Conservation (phyloP, 2,797 vertebrate genomes). For the Hyperoplus lanceolatus region DNA sequence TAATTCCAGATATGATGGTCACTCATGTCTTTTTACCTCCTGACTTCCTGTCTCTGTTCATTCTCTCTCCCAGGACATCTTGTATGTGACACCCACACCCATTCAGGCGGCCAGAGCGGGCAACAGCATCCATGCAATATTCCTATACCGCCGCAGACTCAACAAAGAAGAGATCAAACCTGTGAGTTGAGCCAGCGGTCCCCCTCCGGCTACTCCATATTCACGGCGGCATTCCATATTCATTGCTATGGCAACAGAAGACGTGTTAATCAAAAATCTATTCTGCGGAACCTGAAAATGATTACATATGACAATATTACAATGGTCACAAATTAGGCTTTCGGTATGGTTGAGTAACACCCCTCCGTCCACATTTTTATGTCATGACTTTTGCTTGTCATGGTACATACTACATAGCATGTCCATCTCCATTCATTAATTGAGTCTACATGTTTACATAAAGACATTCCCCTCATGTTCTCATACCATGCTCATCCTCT, state of each 20-base stretch:
- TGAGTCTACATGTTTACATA: conserved; percentile 23
- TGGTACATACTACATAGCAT: neutral
- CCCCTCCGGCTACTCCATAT: neutral
- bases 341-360: conserved; percentile 14
- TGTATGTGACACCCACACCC: conserved; percentile 91
- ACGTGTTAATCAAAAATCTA: conserved; percentile 9
- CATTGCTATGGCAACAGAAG: conserved; percentile 42
- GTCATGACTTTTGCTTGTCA: conserved; percentile 11
- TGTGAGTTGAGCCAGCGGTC: conserved; percentile 72
- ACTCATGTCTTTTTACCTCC: neutral
- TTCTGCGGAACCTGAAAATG: neutral
- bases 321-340: neutral
- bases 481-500: conserved; percentile 52
- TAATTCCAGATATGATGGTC: neutral
- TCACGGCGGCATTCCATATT: conserved; percentile 18
- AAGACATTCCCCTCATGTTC: conserved; percentile 63
- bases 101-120: conserved; percentile 88
- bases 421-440: conserved; percentile 34
- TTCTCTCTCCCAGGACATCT: conserved; percentile 86
- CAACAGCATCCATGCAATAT: conserved; percentile 84
- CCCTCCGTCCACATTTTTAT: conserved; percentile 33
- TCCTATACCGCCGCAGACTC: conserved; percentile 87
- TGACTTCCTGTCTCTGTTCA: conserved; percentile 6
- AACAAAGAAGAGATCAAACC: conserved; percentile 88
- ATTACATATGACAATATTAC: neutral